Evolutionary conservation across 1,140 invertebrate species (phyloP).

Genomic region (Cydia pomonella): DNA sequence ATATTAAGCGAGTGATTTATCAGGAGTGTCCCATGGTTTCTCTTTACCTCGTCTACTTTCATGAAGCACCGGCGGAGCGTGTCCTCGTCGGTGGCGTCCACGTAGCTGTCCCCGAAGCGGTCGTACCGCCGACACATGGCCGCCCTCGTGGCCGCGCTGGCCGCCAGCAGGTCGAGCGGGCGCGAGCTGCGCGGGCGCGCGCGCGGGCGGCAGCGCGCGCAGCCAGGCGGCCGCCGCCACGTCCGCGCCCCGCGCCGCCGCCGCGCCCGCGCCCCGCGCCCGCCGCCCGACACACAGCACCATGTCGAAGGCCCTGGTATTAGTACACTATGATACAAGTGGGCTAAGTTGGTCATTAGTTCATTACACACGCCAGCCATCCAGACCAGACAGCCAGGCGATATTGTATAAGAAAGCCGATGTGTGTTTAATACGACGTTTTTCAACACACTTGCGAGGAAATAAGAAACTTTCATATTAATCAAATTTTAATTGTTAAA

Average conservation of each 20-base stretch:
- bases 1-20: too few species aligned
- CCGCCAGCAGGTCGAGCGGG: slow-evolving; percentile 66
- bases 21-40: not conserved
- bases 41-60: slow-evolving; percentile 52
- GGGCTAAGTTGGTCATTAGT: too few species aligned
- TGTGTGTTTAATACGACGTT: too few species aligned
- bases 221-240: slow-evolving; percentile 78
- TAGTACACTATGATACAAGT: too few species aligned
- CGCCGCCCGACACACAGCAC: slow-evolving; percentile 83
- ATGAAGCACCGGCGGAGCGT: slow-evolving; percentile 58
- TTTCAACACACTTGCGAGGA: too few species aligned
- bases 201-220: slow-evolving; percentile 48
- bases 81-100: slow-evolving; percentile 46
- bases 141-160: slow-evolving; percentile 59
- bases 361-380: too few species aligned
- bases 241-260: slow-evolving; percentile 59
- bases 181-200: slow-evolving; percentile 45
- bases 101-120: slow-evolving; percentile 68
- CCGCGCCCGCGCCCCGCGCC: not conserved
- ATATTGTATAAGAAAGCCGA: too few species aligned
- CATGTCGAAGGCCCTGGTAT: slow-evolving; percentile 75
- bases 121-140: slow-evolving; percentile 59
- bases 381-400: too few species aligned
- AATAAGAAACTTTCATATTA: too few species aligned
- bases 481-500: too few species aligned